Percentiles rank a stretch among this genome's conserved stretches.
Conservation (phyloP, 1,140 invertebrate genomes). For the Leptopilina boulardi region DNA sequence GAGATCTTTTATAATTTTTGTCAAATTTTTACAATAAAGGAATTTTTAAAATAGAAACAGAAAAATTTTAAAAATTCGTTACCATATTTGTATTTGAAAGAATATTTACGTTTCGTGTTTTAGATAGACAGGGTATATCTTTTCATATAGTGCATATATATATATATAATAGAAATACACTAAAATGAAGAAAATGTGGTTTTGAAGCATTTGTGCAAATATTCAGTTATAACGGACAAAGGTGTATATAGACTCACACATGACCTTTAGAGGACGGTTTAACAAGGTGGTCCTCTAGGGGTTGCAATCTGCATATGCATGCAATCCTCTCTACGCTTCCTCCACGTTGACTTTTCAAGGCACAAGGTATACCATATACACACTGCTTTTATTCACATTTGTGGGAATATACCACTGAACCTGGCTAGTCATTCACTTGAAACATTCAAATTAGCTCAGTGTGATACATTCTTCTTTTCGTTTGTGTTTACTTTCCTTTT, state of each 20-base stretch:
- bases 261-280: constrained; percentile 13
- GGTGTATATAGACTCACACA: background rate
- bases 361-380: background rate
- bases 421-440: background rate
- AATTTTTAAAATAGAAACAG: no score
- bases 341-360: constrained; percentile 3
- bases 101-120: no score
- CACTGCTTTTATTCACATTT: constrained; percentile 1
- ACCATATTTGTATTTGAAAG: no score
- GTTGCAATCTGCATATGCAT: constrained; percentile 13
- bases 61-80: no score
- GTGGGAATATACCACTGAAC: background rate
- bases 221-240: background rate
- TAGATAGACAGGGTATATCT: no score
- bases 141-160: no score
- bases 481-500: background rate
- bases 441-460: background rate
- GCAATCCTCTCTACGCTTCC: constrained; percentile 1
- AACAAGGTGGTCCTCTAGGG: constrained; percentile 1
- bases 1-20: no score
- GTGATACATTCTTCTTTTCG: background rate
- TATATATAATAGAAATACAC: no score
- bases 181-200: background rate
- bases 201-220: constrained; percentile 14
- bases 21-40: no score